Base-by-base conservation (phyloP, 2,113 vertebrate species). In the Heterotis niloticus region DNA sequence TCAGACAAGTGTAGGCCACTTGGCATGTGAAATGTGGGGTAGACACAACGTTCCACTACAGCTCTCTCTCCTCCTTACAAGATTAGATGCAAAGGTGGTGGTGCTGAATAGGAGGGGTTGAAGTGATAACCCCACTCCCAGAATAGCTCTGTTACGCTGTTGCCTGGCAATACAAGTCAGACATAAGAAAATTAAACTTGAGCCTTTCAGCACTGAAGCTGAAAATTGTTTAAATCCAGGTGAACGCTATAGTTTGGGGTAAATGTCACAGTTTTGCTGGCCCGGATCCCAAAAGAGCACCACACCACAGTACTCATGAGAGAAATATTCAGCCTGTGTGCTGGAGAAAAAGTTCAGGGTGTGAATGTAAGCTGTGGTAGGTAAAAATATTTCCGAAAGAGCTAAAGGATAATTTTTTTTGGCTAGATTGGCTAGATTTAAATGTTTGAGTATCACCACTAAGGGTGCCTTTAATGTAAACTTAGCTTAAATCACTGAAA, bases 71-170 rank as follows among this genome's bases (percentile, higher is more conserved):
- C 60, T 10, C 20, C 71, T 80, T 64, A 16, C 23, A 20, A 18
- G 57, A 56, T 67, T 64, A 57, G 1, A 26, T 24, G 17, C 1
- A 13, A 16, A 9, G 66, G 23, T 64, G 65, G 34, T 57, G 29
- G 69, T 23, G 59, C 5, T 9, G 60, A 0, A 24, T 44, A 54
- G 12, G 1, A n/a, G 78, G 54, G 72, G 16, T 24, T 79, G 78
- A 60, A n/a, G 51, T 60, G 13, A 69, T 28, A 64, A 2, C 7
- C 64, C 70, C 75, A 82, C 83, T 88, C 85, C 79, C 80, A 81
- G 84, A 91, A 92, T 90, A 91, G 83, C 72, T 81, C 82, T 70
- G 77, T 79, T 83, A 72, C 78, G 64, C 69, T 70, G 84, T 87
- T 90, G 86, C 89, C 72, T 82, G 85, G 89, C 86, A 79, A 83